Evolutionary conservation across 2,113 vertebrate genomes (phyloP).

Genomic region (Channa argus): DNA sequence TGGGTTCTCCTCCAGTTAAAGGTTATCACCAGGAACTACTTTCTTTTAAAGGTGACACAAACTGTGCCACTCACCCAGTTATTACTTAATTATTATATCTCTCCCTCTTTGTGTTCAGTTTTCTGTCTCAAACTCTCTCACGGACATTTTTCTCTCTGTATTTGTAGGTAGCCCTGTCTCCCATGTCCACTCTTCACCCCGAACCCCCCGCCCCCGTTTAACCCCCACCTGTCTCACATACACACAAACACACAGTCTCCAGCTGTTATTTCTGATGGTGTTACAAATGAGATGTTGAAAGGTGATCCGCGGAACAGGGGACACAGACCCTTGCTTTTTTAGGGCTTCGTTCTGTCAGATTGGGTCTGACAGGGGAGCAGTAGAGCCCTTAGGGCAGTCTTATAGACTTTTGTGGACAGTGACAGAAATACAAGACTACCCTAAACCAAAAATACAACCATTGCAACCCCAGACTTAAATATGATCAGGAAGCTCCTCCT

Average conservation of each 20-base stretch:
- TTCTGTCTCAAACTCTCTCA: slow-evolving; percentile 41
- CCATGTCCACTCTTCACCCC: slow-evolving; percentile 45
- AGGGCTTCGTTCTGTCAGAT: slow-evolving; percentile 77
- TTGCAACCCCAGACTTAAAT: slow-evolving; percentile 15
- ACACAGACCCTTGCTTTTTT: slow-evolving; percentile 82
- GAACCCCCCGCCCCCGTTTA: slow-evolving; percentile 39
- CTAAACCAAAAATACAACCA: slow-evolving; percentile 21
- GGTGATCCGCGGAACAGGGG: slow-evolving; percentile 77
- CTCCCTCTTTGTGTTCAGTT: slow-evolving; percentile 17
- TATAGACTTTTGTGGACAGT: slow-evolving; percentile 21
- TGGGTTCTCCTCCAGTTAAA: no score
- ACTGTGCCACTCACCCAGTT: slow-evolving; percentile 8
- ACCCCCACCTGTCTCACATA: slow-evolving; percentile 29
- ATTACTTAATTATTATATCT: neutral
- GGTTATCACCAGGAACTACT: neutral
- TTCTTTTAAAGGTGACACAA: slow-evolving; percentile 2
- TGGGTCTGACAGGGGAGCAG: slow-evolving; percentile 60
- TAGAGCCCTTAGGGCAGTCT: slow-evolving; percentile 51
- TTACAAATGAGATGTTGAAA: slow-evolving; percentile 88
- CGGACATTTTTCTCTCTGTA: slow-evolving; percentile 60
- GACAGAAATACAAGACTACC: slow-evolving; percentile 27
- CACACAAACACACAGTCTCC: slow-evolving; percentile 46
- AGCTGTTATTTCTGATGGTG: slow-evolving; percentile 84
- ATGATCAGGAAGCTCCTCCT: slow-evolving; percentile 38
- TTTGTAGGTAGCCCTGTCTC: slow-evolving; percentile 34